These are phyloP conservation scores for Poicephalus meyeri DNA, from an alignment of 2,113 vertebrate species.

Conservation along the genomic window DNA sequence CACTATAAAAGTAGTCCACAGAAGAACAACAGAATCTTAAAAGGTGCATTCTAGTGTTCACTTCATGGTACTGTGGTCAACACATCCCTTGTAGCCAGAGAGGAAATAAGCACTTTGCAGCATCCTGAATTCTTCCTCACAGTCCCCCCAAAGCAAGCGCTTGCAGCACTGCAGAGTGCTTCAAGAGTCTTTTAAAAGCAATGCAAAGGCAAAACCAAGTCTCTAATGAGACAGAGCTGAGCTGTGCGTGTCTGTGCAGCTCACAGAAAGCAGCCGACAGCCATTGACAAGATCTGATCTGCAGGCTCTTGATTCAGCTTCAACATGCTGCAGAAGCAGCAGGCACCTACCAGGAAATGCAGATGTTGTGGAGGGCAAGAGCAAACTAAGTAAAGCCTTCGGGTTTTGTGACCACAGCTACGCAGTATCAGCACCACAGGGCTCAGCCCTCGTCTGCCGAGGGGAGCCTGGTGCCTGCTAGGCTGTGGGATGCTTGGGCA, in stretches of 20 bases:
- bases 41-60: not conserved
- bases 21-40: not conserved
- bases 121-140: not conserved
- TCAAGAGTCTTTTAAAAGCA: not conserved
- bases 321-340: not conserved
- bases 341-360: not conserved
- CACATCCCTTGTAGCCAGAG: not conserved
- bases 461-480: not conserved
- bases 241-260: not conserved
- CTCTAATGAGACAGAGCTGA: not conserved
- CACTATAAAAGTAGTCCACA: not conserved
- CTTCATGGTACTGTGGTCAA: not conserved
- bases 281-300: not conserved
- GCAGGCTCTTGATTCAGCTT: not conserved
- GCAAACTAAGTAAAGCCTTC: not conserved
- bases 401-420: slow-evolving; percentile 8
- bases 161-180: not conserved
- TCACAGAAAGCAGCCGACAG: not conserved
- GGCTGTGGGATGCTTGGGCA: not conserved
- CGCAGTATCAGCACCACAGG: not conserved
- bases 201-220: not conserved
- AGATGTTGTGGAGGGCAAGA: slow-evolving; percentile 10
- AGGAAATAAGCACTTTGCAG: slow-evolving; percentile 35
- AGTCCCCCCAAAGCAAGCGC: not conserved
- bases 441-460: not conserved